These are phyloP conservation scores for Aldrovandia affinis DNA, from an alignment of 2,797 vertebrate genomes.

Conservation along the genomic window DNA sequence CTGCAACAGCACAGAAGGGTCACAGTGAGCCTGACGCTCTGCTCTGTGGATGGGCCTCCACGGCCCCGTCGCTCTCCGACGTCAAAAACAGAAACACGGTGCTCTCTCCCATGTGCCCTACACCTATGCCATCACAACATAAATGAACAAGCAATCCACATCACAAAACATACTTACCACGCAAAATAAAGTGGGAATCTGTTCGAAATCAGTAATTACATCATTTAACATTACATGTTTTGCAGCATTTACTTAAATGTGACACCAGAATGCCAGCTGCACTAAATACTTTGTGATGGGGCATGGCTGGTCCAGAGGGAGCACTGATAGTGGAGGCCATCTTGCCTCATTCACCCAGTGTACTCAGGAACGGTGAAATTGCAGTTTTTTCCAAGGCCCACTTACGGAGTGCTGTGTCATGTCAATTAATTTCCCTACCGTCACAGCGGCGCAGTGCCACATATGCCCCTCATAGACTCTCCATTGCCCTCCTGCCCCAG, in stretches of 20 bases:
- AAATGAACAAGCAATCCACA: neutral
- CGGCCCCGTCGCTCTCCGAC: no score
- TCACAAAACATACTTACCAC: neutral
- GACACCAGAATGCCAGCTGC: neutral
- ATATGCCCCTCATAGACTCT: neutral
- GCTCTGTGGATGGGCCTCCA: neutral
- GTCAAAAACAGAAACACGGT: neutral
- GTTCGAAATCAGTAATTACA: neutral
- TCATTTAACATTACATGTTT: neutral
- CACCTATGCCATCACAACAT: neutral
- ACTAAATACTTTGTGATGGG: neutral
- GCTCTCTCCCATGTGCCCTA: neutral
- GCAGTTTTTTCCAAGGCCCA: no score
- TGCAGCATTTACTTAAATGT: neutral
- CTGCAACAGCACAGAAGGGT: constrained; percentile 60
- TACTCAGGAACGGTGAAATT: no score
- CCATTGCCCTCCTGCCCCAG: neutral
- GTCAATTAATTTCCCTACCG: no score
- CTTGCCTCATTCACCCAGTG: no score
- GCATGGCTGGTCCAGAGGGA: neutral
- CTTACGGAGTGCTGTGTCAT: no score
- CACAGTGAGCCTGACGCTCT: neutral
- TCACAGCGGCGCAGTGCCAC: neutral
- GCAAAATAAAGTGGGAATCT: neutral
- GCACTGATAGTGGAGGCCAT: no score